Evolutionary conservation across 2,797 vertebrate genomes (phyloP).

Genomic region (Semaprochilodus insignis): DNA sequence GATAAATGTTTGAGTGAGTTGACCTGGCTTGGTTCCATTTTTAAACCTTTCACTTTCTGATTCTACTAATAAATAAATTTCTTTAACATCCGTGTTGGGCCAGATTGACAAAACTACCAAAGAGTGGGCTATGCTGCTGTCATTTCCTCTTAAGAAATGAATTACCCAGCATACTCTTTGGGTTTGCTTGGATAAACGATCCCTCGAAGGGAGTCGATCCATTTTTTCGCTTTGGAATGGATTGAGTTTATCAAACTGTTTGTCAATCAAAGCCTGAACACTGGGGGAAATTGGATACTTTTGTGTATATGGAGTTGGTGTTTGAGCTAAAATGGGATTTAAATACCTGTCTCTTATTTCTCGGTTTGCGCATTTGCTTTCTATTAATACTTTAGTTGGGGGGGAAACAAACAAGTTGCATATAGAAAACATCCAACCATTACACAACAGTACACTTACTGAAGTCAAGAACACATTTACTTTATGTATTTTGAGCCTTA

Average conservation of each 20-base stretch:
- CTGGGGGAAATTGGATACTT: conserved; percentile 65
- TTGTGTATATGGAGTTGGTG: conserved; percentile 63
- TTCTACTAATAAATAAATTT: conserved; percentile 41
- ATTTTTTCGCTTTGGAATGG: conserved; percentile 61
- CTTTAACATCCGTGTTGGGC: conserved; percentile 70
- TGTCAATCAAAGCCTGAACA: conserved; percentile 74
- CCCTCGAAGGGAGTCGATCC: conserved; percentile 69
- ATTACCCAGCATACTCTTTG: conserved; percentile 57
- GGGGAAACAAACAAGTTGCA: background rate
- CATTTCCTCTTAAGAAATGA: conserved; percentile 77
- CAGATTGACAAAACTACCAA: conserved; percentile 69
- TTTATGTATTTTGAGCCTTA: background rate
- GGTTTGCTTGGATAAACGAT: conserved; percentile 77
- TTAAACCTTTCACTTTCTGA: conserved; percentile 19
- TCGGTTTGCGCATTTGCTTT: conserved; percentile 6
- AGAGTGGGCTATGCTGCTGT: conserved; percentile 72
- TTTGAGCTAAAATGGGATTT: conserved; percentile 24
- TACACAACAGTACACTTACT: conserved; percentile 45
- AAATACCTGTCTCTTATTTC: conserved; percentile 5
- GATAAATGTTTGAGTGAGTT: conserved; percentile 29
- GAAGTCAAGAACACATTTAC: background rate
- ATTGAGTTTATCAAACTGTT: conserved; percentile 79
- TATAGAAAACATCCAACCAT: conserved; percentile 55
- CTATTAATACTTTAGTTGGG: conserved; percentile 2
- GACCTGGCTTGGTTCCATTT: conserved; percentile 74